Base-by-base conservation (phyloP, 1,140 invertebrate species). In the Bombus waltoni region DNA sequence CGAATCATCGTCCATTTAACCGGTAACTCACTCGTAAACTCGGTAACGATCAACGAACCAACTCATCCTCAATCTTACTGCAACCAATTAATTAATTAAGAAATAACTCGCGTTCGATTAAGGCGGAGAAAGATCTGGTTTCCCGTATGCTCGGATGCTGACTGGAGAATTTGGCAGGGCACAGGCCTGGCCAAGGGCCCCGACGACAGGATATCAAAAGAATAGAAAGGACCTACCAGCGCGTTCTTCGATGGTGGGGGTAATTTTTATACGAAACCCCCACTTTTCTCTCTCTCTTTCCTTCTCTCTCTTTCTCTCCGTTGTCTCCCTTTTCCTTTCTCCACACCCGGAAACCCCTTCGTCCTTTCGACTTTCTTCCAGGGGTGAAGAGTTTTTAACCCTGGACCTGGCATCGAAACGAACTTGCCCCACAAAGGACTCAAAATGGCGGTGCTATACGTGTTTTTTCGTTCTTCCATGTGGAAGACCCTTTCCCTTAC, bases 81-180 rank as follows among this genome's bases (percentile, higher is more conserved):
- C 22, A 10, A n/a, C 10, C 53, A 53, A 32, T 47, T n/a, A 15
- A 40, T 42, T 70, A 35, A 35, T 72, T 22, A 32, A 40, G 9
- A 3, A 40, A 10, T 62, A 62, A 22, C 3, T n/a, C 47, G 40
- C 38, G 57, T 18, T 59, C 8, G n/a, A 79, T 87, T 80, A 47
- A 65, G 74, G 75, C 86, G 83, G 85, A 82, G 72, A 85, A 75
- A 89, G 91, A 91, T 93, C 92, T 92, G 85, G 84, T 91, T 93
- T 92, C 94, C 92, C 93, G 92, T 94, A 95, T 95, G 95, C 92
- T 94, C 92, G 93, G 92, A 95, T 94, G 93, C 92, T 94, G 94
- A 95, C 95, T 95, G 94, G 92, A 92, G 88, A 79, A 83, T 76
- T 87, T 74, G 77, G 80, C 40, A 28, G 71, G 57, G 81, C 71